phyloP scores from a whole-genome alignment of 2,797 vertebrate genomes.

The Heterohyrax brucei region DNA sequence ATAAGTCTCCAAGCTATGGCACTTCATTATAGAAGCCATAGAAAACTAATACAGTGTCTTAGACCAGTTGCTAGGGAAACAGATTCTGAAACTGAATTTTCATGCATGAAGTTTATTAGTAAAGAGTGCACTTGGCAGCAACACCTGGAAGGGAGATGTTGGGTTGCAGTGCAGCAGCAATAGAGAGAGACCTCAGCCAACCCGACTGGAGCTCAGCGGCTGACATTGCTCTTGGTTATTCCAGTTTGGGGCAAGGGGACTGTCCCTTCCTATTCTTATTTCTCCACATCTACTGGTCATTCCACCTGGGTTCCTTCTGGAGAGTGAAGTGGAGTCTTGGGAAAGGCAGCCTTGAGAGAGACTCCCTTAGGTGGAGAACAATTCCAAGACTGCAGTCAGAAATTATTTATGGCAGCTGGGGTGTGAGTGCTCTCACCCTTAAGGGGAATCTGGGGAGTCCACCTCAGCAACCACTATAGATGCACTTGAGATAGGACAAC shows the following conservation, averaged over 20 bases:
- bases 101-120: background rate
- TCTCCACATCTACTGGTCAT: background rate
- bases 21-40: background rate
- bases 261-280: background rate
- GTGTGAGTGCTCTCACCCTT: background rate
- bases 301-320: background rate
- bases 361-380: background rate
- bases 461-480: background rate
- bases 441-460: background rate
- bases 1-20: background rate
- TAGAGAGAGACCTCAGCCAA: background rate
- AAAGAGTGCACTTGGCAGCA: background rate
- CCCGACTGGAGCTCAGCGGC: accelerated
- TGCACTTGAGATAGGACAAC: background rate
- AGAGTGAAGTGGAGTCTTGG: background rate
- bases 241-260: background rate
- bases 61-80: slow-evolving; percentile 28
- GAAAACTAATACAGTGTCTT: background rate
- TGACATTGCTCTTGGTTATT: background rate
- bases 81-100: background rate
- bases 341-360: background rate
- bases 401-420: background rate
- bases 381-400: background rate
- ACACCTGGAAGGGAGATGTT: background rate
- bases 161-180: background rate